Base-by-base conservation (phyloP, 2,797 vertebrate species). In the Coranthus polyacanthus region DNA sequence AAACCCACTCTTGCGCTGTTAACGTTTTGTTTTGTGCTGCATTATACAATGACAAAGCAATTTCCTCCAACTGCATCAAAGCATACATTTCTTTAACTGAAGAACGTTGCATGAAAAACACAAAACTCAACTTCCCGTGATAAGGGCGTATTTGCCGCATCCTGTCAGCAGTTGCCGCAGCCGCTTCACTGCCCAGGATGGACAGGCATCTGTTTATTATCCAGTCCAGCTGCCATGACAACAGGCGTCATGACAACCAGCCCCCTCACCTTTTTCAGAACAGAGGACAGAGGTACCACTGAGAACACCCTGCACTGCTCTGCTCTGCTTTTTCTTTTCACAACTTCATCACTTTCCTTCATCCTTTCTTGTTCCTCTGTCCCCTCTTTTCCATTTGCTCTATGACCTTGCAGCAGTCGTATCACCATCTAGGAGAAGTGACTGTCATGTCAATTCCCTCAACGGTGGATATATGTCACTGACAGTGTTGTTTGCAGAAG, bases 241-340 rank as follows among this genome's bases (percentile, higher is more conserved):
- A 91, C 91, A 64, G 85, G 70, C 44, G 82, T 72, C 89, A 90
- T 89, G 88, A 86, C 89, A 86, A 92, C 88, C 78, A 67, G 84
- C 83, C 77, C 76, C 82, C 78, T 90, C 68, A 82, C 81, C 85
- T 86, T 77, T 81, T 65, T 56, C 36, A 51, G 46, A 72, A 64
- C 36, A 51, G 71, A 78, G 74, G 72, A 75, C 71, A 47, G 71
- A 59, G 52, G 43, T 68, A 79, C 76, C 76, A 60, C 68, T 54
- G 75, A 88, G 59, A 82, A 66, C 73, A 72, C 81, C 82, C 59
- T 78, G n/a, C n/a, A n/a, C n/a, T 21, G 57, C 37, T n/a, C 68
- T 74, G 34, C 46, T 60, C 59, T 0, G 21, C 53, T 55, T 65
- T 58, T 56, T 45, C 21, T 52, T 20, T 44, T 62, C 43, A 37